Evolutionary conservation across 2,113 vertebrate genomes (phyloP).

Genomic region (Plecotus auritus): DNA sequence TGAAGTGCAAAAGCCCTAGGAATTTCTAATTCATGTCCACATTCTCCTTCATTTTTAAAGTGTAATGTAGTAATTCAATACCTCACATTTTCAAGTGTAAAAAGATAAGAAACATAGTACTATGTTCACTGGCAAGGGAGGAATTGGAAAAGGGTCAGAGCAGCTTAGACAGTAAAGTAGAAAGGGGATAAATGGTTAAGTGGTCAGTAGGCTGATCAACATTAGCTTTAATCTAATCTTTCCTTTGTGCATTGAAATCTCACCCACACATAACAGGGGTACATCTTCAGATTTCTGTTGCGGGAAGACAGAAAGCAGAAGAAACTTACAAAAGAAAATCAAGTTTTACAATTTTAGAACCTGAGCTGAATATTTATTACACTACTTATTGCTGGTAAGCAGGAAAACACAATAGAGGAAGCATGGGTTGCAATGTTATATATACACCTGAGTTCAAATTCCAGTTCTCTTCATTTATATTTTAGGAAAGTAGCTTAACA

Average conservation of each 20-base stretch:
- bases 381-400: neutral
- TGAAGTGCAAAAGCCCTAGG: neutral
- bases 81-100: constrained; percentile 23
- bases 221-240: constrained; percentile 8
- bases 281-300: neutral
- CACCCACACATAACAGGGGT: neutral
- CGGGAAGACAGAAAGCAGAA: neutral
- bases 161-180: neutral
- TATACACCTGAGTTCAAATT: neutral
- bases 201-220: neutral
- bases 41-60: neutral
- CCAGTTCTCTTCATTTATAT: neutral
- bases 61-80: neutral
- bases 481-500: neutral
- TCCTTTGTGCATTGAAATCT: neutral
- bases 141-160: constrained; percentile 16
- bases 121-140: neutral
- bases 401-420: neutral
- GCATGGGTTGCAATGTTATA: neutral
- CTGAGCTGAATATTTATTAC: neutral
- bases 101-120: neutral
- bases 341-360: neutral
- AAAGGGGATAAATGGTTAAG: neutral
- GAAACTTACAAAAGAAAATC: neutral
- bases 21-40: neutral